These are phyloP conservation scores for Notothenia rossii DNA, from an alignment of 2,113 vertebrate genomes.

Conservation along the genomic window DNA sequence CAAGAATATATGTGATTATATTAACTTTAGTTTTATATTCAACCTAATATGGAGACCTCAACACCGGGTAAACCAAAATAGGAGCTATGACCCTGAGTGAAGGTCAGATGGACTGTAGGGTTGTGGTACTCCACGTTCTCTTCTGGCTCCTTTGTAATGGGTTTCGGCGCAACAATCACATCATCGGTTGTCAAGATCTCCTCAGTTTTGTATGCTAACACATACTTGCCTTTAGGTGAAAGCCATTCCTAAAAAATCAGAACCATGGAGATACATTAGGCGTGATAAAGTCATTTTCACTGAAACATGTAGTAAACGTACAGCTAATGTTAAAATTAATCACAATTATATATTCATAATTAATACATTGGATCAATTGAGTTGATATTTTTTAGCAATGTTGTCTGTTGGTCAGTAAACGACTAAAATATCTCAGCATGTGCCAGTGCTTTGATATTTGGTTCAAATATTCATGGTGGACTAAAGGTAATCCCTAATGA, in stretches of 20 bases:
- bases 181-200: conserved; percentile 6
- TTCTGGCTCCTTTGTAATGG: conserved; percentile 30
- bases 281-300: too few relatives aligned
- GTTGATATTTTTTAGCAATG: background rate
- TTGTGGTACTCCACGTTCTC: conserved; percentile 20
- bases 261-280: background rate
- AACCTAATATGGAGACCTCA: too few relatives aligned
- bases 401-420: too few relatives aligned
- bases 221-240: conserved; percentile 11
- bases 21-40: too few relatives aligned
- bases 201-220: conserved; percentile 16
- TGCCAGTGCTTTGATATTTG: too few relatives aligned
- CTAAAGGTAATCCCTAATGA: background rate
- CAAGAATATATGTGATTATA: too few relatives aligned
- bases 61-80: conserved; percentile 60
- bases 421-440: too few relatives aligned
- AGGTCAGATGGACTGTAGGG: background rate
- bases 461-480: background rate
- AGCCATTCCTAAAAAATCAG: conserved; percentile 67
- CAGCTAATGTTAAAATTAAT: too few relatives aligned
- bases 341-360: background rate
- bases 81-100: conserved; percentile 34
- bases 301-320: too few relatives aligned
- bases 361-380: background rate
- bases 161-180: conserved; percentile 37